A percentile compares a stretch with the other conserved stretches of the same genome.
phyloP scores from a whole-genome alignment of 2,888 invertebrate genomes.

The Mamestra brassicae region DNA sequence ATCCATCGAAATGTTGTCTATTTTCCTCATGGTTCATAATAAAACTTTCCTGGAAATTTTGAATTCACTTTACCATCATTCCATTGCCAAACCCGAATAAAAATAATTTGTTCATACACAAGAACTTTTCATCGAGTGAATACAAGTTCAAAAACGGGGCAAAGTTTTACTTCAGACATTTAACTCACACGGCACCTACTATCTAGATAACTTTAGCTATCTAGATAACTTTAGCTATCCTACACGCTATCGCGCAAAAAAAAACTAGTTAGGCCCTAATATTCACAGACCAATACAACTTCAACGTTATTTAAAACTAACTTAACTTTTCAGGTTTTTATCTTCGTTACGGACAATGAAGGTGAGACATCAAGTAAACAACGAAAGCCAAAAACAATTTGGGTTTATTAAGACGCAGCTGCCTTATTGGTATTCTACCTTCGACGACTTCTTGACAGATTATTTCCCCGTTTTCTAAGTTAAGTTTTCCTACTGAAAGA shows the following conservation, averaged over 20 bases:
- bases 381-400: conserved; percentile 5
- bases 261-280: not conserved
- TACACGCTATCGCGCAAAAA: not conserved
- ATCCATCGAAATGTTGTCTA: not conserved
- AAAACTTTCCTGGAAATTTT: not conserved
- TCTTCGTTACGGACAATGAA: conserved; percentile 41
- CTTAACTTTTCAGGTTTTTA: conserved; percentile 58
- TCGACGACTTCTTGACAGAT: conserved; percentile 9
- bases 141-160: not conserved
- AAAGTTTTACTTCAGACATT: not conserved
- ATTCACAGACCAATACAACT: not conserved
- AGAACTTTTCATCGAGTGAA: not conserved
- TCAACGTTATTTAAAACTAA: not conserved
- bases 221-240: not conserved
- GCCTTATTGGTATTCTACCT: conserved; percentile 22
- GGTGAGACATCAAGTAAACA: conserved; percentile 52
- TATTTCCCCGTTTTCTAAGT: conserved; percentile 12
- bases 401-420: not conserved
- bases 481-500: conserved; percentile 52
- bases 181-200: too few species aligned
- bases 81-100: not conserved
- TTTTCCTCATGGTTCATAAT: not conserved
- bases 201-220: too few species aligned
- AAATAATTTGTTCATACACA: too few species aligned
- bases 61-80: not conserved